Conservation (phyloP, 2,113 vertebrate genomes). For the Reinhardtius hippoglossoides region DNA sequence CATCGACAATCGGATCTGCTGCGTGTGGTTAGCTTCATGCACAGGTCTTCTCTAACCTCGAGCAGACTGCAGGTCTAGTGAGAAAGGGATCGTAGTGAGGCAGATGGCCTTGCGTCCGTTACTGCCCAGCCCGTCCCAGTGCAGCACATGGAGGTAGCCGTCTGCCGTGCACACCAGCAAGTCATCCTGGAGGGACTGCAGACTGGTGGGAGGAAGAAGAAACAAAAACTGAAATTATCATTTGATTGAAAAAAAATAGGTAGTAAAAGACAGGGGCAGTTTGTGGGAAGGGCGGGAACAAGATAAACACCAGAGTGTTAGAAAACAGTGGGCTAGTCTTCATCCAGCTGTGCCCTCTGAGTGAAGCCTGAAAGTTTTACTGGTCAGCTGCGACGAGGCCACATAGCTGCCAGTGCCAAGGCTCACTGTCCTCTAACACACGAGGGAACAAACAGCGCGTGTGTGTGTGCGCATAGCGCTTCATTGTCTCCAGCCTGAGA, state of each 20-base stretch:
- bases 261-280: background rate
- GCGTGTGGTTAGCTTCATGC: background rate
- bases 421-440: constrained; percentile 42
- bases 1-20: background rate
- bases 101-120: constrained; percentile 95
- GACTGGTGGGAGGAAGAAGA: constrained; percentile 73
- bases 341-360: constrained; percentile 55
- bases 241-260: background rate
- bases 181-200: constrained; percentile 94
- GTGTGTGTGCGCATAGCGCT: constrained; percentile 27
- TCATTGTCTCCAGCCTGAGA: constrained; percentile 36
- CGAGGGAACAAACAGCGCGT: constrained; percentile 41
- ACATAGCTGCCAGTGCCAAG: constrained; percentile 37
- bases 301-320: constrained; percentile 33
- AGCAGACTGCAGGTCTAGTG: constrained; percentile 94
- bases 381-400: constrained; percentile 62
- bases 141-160: constrained; percentile 94
- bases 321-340: constrained; percentile 61
- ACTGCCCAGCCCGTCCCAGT: constrained; percentile 92
- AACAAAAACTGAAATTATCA: background rate
- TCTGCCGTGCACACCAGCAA: constrained; percentile 93
- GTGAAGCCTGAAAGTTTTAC: constrained; percentile 39
- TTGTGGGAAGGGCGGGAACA: constrained; percentile 11
- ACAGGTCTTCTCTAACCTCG: constrained; percentile 83
- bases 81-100: constrained; percentile 94